A percentile compares a stretch with the other conserved stretches of the same genome.
These are phyloP conservation scores for Panulirus ornatus DNA, from an alignment of 1,140 invertebrate genomes.

Conservation along the genomic window DNA sequence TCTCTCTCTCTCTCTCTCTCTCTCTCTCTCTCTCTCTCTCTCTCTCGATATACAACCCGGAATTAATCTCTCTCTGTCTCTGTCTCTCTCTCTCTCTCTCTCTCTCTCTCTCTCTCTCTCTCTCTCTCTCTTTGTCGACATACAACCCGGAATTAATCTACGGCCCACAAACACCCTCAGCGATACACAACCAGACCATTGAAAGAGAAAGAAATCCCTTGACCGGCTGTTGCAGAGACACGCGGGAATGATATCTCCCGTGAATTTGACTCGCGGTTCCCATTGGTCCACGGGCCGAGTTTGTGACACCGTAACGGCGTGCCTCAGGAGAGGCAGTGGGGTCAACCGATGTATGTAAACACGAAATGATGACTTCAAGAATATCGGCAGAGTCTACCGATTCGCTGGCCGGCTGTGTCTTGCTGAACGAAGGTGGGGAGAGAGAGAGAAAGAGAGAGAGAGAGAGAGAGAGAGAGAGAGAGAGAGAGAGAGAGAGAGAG, in stretches of 20 bases:
- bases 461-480: not conserved
- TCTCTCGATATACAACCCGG: not conserved
- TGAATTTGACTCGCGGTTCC: too few species aligned
- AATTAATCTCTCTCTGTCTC: not conserved
- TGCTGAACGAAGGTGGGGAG: constrained; percentile 7
- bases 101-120: not conserved
- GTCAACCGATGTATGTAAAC: not conserved
- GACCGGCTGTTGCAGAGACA: not conserved
- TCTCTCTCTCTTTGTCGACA: not conserved
- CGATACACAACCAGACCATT: not conserved
- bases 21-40: not conserved
- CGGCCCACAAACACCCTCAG: not conserved
- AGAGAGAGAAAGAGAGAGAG: not conserved
- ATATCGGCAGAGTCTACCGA: not conserved
- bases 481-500: not conserved
- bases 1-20: too few species aligned
- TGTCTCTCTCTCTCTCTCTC: not conserved
- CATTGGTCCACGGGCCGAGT: too few species aligned
- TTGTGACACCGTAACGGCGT: not conserved
- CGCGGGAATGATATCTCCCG: not conserved
- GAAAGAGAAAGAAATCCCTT: not conserved
- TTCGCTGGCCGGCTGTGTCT: constrained; percentile 12
- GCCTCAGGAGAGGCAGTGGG: not conserved
- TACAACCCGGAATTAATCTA: too few species aligned
- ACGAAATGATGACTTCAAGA: not conserved